phyloP scores from a whole-genome alignment of 2,888 invertebrate genomes.

The Apotomis turbidana region DNA sequence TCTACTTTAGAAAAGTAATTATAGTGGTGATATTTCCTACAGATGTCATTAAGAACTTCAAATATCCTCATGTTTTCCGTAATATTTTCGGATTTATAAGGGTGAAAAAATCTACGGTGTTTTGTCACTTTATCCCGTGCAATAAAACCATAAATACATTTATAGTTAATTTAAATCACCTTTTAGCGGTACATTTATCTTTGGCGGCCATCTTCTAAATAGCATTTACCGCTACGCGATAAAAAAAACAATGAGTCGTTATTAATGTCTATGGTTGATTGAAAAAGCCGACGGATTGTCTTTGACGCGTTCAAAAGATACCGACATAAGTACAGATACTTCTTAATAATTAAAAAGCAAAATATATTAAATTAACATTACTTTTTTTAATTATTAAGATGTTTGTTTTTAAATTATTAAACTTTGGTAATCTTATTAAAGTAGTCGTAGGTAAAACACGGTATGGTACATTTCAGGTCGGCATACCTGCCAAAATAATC shows the following conservation, averaged over 20 bases:
- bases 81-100: too few relatives aligned
- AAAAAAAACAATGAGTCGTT: constrained; percentile 6
- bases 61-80: too few relatives aligned
- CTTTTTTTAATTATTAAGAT: too few relatives aligned
- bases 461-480: too few relatives aligned
- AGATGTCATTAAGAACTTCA: too few relatives aligned
- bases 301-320: not conserved
- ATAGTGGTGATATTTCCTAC: too few relatives aligned
- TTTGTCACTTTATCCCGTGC: not conserved
- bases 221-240: constrained; percentile 25
- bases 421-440: too few relatives aligned
- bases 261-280: not conserved
- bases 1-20: too few relatives aligned
- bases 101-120: not conserved
- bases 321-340: constrained; percentile 2
- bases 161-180: not conserved
- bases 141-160: not conserved
- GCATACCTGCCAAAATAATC: too few relatives aligned
- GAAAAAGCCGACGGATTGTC: not conserved
- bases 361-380: too few relatives aligned
- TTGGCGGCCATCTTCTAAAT: constrained; percentile 10
- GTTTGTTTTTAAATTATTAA: too few relatives aligned
- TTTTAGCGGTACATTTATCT: constrained; percentile 9
- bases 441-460: too few relatives aligned
- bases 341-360: not conserved